Conservation (phyloP, 1,140 invertebrate genomes). For the Magallana gigas region DNA sequence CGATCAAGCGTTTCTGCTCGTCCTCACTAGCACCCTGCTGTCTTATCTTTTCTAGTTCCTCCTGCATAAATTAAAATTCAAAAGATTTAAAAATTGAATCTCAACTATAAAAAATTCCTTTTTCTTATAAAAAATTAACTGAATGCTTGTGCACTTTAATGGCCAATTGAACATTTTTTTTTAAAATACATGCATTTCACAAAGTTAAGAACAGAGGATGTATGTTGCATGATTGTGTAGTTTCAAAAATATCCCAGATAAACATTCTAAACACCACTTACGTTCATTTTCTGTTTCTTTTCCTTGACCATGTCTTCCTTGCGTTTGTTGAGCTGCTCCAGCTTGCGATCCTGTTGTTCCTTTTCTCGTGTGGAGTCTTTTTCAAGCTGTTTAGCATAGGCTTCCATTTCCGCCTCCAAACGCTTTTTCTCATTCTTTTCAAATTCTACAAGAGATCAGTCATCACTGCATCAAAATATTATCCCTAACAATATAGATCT, state of each 20-base stretch:
- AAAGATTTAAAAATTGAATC: background rate
- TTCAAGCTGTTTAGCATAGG: conserved; percentile 71
- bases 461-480: too few relatives aligned
- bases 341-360: conserved; percentile 70
- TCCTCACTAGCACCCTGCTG: conserved; percentile 70
- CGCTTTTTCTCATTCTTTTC: conserved; percentile 69
- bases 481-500: too few relatives aligned
- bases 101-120: too few relatives aligned
- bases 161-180: too few relatives aligned
- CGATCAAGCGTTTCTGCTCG: conserved; percentile 72
- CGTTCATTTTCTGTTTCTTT: conserved; percentile 73
- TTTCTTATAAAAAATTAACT: too few relatives aligned
- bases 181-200: too few relatives aligned
- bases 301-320: conserved; percentile 75
- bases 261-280: conserved; percentile 41
- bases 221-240: too few relatives aligned
- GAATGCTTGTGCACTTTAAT: too few relatives aligned
- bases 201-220: too few relatives aligned
- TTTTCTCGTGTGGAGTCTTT: conserved; percentile 72
- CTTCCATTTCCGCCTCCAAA: conserved; percentile 71
- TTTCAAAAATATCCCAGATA: background rate
- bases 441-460: conserved; percentile 64
- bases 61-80: conserved; percentile 58
- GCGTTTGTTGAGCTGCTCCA: conserved; percentile 72
- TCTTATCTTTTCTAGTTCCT: conserved; percentile 70